Conservation (phyloP, 2,888 invertebrate species). For the Macrophya alboannulata region DNA sequence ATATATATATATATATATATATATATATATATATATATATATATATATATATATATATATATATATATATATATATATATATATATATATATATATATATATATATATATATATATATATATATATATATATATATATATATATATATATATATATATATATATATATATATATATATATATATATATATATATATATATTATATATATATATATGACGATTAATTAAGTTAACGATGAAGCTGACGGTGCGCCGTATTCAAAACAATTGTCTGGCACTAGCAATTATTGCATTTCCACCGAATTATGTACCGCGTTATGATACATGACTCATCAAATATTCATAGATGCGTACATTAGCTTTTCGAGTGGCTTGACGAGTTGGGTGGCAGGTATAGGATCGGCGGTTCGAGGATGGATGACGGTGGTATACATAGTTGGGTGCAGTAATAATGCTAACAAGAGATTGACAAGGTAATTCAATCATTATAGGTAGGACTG, state of each 20-base stretch:
- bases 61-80: not conserved
- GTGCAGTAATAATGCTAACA: constrained; percentile 47
- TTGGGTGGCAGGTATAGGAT: constrained; percentile 20
- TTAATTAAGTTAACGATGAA: constrained; percentile 49
- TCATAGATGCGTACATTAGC: constrained; percentile 53
- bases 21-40: not conserved
- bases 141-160: not conserved
- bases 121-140: not conserved
- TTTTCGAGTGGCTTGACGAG: constrained; percentile 51
- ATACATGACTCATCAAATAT: constrained; percentile 57
- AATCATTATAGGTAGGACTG: constrained; percentile 38
- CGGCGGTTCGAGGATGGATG: not conserved
- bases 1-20: not conserved
- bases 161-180: not conserved
- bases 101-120: too few species aligned
- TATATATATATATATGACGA: not conserved
- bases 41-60: not conserved
- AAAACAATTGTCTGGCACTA: constrained; percentile 47
- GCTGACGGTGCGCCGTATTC: not conserved
- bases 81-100: not conserved
- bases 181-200: not conserved
- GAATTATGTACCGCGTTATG: constrained; percentile 44
- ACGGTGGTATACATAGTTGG: not conserved
- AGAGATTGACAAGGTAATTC: constrained; percentile 54
- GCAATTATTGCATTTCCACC: constrained; percentile 53